A percentile compares a stretch with the other conserved stretches of the same genome.
phyloP scores from a whole-genome alignment of 2,113 vertebrate genomes.

The Forbesichthys papilliferus region DNA sequence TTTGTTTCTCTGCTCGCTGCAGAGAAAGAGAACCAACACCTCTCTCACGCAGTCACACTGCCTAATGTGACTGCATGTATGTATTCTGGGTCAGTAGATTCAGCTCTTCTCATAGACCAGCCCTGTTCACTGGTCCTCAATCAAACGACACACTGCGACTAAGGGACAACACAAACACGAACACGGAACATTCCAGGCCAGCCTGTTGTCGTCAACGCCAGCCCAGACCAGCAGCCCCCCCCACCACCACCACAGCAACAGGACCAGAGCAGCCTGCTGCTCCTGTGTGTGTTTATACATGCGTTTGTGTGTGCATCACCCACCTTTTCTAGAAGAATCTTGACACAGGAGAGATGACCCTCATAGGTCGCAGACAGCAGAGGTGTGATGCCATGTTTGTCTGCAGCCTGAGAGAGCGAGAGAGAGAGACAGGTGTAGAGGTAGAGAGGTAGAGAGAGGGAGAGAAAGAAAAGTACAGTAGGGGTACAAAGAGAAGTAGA shows the following conservation, averaged over 20 bases:
- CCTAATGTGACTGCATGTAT: too few relatives aligned
- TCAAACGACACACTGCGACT: too few relatives aligned
- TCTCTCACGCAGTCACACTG: too few relatives aligned
- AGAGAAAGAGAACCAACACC: too few relatives aligned
- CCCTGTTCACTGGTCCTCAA: too few relatives aligned
- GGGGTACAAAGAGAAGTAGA: neutral
- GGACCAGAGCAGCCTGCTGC: constrained; percentile 1
- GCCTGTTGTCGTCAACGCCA: constrained; percentile 51
- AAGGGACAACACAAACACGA: too few relatives aligned
- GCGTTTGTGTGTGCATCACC: constrained; percentile 33
- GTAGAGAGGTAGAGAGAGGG: neutral
- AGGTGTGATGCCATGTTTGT: constrained; percentile 92
- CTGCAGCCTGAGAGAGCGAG: constrained; percentile 80
- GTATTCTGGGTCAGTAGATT: too few relatives aligned
- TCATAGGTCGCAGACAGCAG: constrained; percentile 90
- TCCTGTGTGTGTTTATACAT: neutral
- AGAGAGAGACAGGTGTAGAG: neutral
- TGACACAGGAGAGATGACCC: constrained; percentile 86
- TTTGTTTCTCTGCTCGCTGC: too few relatives aligned
- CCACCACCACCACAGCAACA: constrained; percentile 6
- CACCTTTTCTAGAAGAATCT: constrained; percentile 95
- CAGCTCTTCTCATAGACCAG: too few relatives aligned
- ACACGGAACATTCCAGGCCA: constrained; percentile 60
- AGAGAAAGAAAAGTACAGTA: neutral
- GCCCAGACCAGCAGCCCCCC: constrained; percentile 60